Base-by-base conservation (phyloP, 2,888 invertebrate genomes). In the Timema cristinae region DNA sequence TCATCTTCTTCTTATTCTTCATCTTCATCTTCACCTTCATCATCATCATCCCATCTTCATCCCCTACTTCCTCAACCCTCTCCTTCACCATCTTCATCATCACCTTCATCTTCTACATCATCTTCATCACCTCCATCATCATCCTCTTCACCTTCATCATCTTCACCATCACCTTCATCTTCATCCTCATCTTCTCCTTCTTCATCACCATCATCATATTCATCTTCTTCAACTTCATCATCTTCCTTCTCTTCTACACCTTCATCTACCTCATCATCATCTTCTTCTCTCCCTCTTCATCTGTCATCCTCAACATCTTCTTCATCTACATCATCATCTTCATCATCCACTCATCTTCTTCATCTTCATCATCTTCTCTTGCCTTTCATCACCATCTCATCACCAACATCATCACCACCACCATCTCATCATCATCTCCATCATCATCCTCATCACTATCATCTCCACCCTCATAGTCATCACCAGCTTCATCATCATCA, bases 211-310 rank as follows among this genome's bases (percentile, higher is more conserved):
- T 52, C 52, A 52, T 52, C 52, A 52, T 52, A 9, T 52, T 10
- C 52, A 52, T 52, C 52, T 10, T 52, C 52, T 10, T 52, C 52
- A 52, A 10, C 52, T 52, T 10, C 52, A 52, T 52, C 52, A 52
- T 52, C 52, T 10, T 52, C 52, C 9, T 52, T 13, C 9, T 13
- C 52, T 10, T 52, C 52, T 10, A 10, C 52, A 52, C 11, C 52
- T 52, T 52, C 52, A 52, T 52, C 52, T 52, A 52, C 52, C 9
- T 52, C 52, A 52, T 52, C 70, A 68, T 70, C 67, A 49, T 69
- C 69, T n/a, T 61, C 59, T 10, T 52, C 52, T 52, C 52, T 10
- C 11, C 52, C 9, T 52, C 52, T 10, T n/a, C n/a, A n/a, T 15
- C 67, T 10, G 50, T 61, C 50, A 63, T 61, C 50, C 16, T 49